A percentile compares a stretch with the other conserved stretches of the same genome.
Evolutionary conservation across 2,888 invertebrate species (phyloP).

Genomic region (Xanthorhoe designata): DNA sequence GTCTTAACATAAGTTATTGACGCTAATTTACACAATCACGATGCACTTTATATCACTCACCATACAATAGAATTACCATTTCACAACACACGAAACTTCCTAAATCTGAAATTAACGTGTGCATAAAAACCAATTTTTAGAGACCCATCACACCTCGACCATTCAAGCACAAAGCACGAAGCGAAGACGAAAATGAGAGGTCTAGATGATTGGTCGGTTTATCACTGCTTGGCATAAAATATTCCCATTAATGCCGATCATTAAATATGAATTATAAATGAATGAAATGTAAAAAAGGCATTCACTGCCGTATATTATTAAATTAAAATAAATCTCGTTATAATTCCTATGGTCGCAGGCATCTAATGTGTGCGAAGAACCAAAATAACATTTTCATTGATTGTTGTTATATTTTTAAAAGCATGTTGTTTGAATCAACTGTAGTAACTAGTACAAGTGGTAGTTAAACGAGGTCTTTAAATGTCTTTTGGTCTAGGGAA

Average conservation of each 20-base stretch:
- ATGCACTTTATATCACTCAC: slow-evolving; percentile 67
- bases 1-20: slow-evolving; percentile 28
- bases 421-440: too few relatives aligned
- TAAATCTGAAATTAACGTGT: slow-evolving; percentile 84
- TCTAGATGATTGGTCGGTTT: slow-evolving; percentile 57
- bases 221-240: slow-evolving; percentile 69
- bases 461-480: too few relatives aligned
- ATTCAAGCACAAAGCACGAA: slow-evolving; percentile 36
- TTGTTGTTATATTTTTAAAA: not conserved
- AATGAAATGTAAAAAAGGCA: slow-evolving; percentile 82
- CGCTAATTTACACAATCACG: slow-evolving; percentile 72
- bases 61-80: slow-evolving; percentile 74
- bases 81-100: slow-evolving; percentile 78
- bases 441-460: too few relatives aligned
- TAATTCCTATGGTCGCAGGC: slow-evolving; percentile 55
- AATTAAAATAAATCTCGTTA: slow-evolving; percentile 72
- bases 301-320: slow-evolving; percentile 78
- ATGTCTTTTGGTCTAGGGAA: too few relatives aligned
- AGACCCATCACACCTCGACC: slow-evolving; percentile 36
- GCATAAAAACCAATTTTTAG: slow-evolving; percentile 57
- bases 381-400: not conserved
- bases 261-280: slow-evolving; percentile 85
- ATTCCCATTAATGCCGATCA: slow-evolving; percentile 83
- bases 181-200: slow-evolving; percentile 52
- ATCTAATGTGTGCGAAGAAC: slow-evolving; percentile 38